Evolutionary conservation across 2,113 vertebrate genomes (phyloP), one percentile per base, ranked within the genome.

Genomic region (Megaceryle maxima): DNA sequence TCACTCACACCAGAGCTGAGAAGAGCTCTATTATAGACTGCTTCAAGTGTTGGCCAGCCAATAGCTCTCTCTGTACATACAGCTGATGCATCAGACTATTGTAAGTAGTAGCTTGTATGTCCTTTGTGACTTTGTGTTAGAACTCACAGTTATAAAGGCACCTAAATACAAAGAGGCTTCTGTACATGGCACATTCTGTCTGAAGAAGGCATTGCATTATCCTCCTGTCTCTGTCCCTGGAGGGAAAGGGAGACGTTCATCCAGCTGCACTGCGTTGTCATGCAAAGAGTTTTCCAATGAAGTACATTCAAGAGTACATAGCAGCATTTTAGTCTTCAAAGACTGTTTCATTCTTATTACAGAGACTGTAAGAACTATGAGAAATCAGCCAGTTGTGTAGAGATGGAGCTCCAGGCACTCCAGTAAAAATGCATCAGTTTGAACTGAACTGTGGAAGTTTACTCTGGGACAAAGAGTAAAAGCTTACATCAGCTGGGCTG

Each of bases 121-220:
- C n/a, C 50, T 90, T 79, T 94, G 68, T 83, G 78, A 74, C 20
- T 84, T 92, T n/a, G 24, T 62, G 22, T 66, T 59, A 24, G 26
- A 39, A 37, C 20, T 5, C 50, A 59, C 25, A 76, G 31, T 83
- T 93, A 62, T 33, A 91, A 87, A 92, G 78, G 63, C 60, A 88
- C 22, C 50, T 67, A 53, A 83, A 73, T 46, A 91, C 53, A 92
- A 91, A 59, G 56, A 73, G 16, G 50, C 62, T 91, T 96, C 81
- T 87, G 75, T 90, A 29, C 10, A 60, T 51, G 67, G 28, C 55
- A 28, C 1, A 0, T 75, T 83, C 51, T 75, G 67, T 18, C 56
- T 87, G 50, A 31, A 88, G 74, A 75, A 94, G 69, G 33, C 5
- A 0, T 77, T 93, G 51, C 28, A 53, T 95, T 92, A 73, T 83